Percentiles rank a stretch among this genome's conserved stretches.
phyloP scores from a whole-genome alignment of 2,113 vertebrate species.

The Rana temporaria region DNA sequence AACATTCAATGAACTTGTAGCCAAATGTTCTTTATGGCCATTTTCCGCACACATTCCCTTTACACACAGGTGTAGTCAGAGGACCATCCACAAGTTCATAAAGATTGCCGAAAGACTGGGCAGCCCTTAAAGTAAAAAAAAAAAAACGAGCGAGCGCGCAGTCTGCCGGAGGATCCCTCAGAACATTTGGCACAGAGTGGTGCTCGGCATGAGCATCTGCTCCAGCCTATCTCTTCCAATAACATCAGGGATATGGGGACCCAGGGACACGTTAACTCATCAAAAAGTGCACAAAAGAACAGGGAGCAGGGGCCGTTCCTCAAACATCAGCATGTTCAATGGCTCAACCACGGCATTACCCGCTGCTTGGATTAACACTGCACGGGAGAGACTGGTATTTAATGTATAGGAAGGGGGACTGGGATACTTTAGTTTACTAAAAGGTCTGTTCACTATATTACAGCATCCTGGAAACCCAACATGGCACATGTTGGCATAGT shows the following conservation, averaged over 20 bases:
- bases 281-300: conserved; percentile 73
- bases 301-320: conserved; percentile 62
- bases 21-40: conserved; percentile 46
- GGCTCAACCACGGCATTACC: background rate
- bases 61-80: conserved; percentile 58
- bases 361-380: background rate
- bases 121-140: conserved; percentile 61
- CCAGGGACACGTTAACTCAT: conserved; percentile 75
- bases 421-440: too few relatives aligned
- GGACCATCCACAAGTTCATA: conserved; percentile 71
- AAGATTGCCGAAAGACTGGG: conserved; percentile 67
- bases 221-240: conserved; percentile 66
- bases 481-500: too few relatives aligned
- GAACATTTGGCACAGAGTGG: conserved; percentile 70
- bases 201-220: conserved; percentile 69
- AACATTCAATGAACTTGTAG: conserved; percentile 3
- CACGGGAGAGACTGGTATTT: too few relatives aligned
- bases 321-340: conserved; percentile 67
- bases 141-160: conserved; percentile 60
- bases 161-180: conserved; percentile 62
- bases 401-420: too few relatives aligned
- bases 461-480: too few relatives aligned
- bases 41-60: conserved; percentile 29
- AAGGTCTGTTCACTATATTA: too few relatives aligned
- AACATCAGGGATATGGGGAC: conserved; percentile 75